Conservation (phyloP, 1,140 invertebrate species). For the Pseudobourletiella spinata region DNA sequence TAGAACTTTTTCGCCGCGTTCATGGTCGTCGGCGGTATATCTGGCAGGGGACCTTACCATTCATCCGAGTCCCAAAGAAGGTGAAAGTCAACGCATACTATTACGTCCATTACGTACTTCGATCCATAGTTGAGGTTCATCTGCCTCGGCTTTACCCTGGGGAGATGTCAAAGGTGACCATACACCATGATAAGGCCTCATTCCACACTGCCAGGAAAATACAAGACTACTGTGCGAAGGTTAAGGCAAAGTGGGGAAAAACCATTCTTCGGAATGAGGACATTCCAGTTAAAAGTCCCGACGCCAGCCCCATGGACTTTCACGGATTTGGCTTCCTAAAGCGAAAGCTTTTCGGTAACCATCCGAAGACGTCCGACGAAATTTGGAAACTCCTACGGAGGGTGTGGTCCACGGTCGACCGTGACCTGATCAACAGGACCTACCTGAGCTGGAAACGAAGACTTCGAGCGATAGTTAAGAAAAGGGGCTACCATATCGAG, state of each 20-base stretch:
- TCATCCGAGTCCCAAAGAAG: background rate
- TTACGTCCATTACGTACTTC: background rate
- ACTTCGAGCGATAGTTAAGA: background rate
- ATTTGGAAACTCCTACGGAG: background rate
- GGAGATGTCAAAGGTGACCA: background rate
- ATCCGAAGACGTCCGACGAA: background rate
- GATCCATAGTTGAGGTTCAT: background rate
- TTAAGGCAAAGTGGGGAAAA: background rate
- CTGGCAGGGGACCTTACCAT: background rate
- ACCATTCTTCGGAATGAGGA: background rate
- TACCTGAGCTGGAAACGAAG: background rate
- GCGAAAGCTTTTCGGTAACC: background rate
- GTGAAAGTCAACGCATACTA: background rate
- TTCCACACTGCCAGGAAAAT: background rate
- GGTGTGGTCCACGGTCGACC: background rate
- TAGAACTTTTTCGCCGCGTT: background rate
- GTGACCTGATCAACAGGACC: background rate
- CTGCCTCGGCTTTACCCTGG: background rate
- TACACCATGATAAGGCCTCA: background rate
- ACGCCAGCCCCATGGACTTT: slow-evolving; percentile 5
- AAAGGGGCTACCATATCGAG: background rate
- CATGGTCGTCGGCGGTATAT: background rate
- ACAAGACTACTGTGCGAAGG: background rate
- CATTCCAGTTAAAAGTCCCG: background rate
- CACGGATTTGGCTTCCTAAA: background rate